Evolutionary conservation across 2,797 vertebrate genomes (phyloP).

Genomic region (Pagetopsis macropterus): DNA sequence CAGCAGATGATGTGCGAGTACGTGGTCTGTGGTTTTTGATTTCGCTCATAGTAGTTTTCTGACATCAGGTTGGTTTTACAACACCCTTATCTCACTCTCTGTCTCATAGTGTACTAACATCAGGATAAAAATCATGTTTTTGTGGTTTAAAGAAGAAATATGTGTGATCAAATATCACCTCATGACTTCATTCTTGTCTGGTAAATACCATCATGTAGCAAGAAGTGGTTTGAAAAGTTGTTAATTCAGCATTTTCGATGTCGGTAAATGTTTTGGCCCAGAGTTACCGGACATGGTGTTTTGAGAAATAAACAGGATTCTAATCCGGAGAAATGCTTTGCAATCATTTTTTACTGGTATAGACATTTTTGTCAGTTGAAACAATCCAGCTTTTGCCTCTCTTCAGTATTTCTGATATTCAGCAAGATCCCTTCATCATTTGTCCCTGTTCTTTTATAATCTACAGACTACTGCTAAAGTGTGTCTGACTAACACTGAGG

Average conservation of each 20-base stretch:
- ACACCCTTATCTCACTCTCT: constrained; percentile 20
- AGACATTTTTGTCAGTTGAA: too few species aligned
- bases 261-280: constrained; percentile 1
- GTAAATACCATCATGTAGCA: background rate
- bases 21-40: constrained; percentile 56
- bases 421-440: constrained; percentile 12
- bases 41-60: constrained; percentile 52
- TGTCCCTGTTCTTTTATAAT: constrained; percentile 1
- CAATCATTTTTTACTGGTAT: too few species aligned
- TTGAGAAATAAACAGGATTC: background rate
- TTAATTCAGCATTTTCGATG: background rate
- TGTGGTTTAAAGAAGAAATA: constrained; percentile 19
- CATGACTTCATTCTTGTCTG: background rate
- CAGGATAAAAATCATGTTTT: background rate
- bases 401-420: background rate
- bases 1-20: constrained; percentile 45
- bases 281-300: background rate
- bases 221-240: background rate
- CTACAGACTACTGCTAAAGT: constrained; percentile 1
- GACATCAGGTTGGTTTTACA: constrained; percentile 31
- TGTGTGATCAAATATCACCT: background rate
- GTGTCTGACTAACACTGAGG: background rate
- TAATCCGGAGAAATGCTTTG: background rate
- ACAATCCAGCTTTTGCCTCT: background rate
- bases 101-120: constrained; percentile 8